These are phyloP conservation scores for Oceanodroma leucorhoa DNA, from an alignment of 2,797 vertebrate species.

Conservation along the genomic window DNA sequence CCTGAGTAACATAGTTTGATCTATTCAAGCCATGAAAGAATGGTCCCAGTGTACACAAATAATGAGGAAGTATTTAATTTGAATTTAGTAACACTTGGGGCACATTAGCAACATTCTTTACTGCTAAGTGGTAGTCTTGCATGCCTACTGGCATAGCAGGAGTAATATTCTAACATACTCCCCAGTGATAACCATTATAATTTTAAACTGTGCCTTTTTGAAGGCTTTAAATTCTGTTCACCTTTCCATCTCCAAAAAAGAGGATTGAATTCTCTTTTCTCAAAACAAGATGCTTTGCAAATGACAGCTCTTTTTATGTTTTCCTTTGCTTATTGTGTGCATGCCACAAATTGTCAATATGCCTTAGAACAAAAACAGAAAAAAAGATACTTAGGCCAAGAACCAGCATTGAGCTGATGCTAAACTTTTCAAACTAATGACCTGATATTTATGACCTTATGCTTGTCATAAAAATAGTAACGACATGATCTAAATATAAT, in stretches of 20 bases:
- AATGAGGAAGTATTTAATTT: constrained; percentile 48
- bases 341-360: not conserved
- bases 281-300: constrained; percentile 7
- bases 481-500: not conserved
- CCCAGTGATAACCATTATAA: not conserved
- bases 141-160: constrained; percentile 26
- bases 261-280: not conserved
- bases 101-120: constrained; percentile 15
- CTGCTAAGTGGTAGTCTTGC: not conserved
- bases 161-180: constrained; percentile 9
- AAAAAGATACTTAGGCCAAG: not conserved
- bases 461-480: not conserved
- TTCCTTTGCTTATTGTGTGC: not conserved
- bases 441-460: not conserved
- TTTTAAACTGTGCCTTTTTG: not conserved
- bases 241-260: not conserved
- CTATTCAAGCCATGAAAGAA: not conserved
- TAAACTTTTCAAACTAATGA: not conserved
- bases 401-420: not conserved
- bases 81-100: constrained; percentile 50
- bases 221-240: constrained; percentile 22
- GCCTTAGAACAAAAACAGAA: not conserved
- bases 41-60: not conserved
- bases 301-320: not conserved
- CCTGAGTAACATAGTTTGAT: not conserved